A percentile compares a stretch with the other conserved stretches of the same genome.
Evolutionary conservation across 2,797 vertebrate genomes (phyloP).

Genomic region (Cirrhinus molitorella): DNA sequence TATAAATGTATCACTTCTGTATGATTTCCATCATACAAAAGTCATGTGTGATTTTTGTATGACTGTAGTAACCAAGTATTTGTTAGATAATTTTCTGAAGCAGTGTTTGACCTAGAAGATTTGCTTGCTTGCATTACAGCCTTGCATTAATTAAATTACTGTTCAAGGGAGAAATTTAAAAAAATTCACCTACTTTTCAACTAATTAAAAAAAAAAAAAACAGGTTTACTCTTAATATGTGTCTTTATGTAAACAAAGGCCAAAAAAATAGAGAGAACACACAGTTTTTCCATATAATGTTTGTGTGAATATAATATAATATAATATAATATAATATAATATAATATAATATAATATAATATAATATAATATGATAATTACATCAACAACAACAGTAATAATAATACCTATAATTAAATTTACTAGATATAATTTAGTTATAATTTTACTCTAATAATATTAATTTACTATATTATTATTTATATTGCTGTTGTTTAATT

Average conservation of each 20-base stretch:
- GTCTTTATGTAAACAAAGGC: too few relatives aligned
- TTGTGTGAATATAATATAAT: too few relatives aligned
- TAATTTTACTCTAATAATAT: background rate
- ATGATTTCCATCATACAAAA: too few relatives aligned
- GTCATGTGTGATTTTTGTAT: too few relatives aligned
- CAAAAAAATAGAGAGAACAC: too few relatives aligned
- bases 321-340: background rate
- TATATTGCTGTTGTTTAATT: background rate
- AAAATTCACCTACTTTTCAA: too few relatives aligned
- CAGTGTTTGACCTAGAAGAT: background rate
- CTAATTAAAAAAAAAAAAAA: too few relatives aligned
- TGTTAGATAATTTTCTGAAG: background rate
- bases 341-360: background rate
- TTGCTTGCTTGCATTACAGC: background rate
- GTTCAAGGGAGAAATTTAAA: background rate
- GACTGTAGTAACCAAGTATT: too few relatives aligned
- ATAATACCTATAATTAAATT: background rate
- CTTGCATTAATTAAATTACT: too few relatives aligned
- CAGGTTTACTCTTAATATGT: too few relatives aligned
- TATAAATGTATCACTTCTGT: background rate
- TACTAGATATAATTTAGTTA: too few relatives aligned
- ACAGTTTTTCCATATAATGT: too few relatives aligned
- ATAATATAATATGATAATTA: background rate
- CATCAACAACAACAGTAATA: background rate
- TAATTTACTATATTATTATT: background rate